phyloP scores from a whole-genome alignment of 2,797 vertebrate species.

The Hipposideros larvatus region DNA sequence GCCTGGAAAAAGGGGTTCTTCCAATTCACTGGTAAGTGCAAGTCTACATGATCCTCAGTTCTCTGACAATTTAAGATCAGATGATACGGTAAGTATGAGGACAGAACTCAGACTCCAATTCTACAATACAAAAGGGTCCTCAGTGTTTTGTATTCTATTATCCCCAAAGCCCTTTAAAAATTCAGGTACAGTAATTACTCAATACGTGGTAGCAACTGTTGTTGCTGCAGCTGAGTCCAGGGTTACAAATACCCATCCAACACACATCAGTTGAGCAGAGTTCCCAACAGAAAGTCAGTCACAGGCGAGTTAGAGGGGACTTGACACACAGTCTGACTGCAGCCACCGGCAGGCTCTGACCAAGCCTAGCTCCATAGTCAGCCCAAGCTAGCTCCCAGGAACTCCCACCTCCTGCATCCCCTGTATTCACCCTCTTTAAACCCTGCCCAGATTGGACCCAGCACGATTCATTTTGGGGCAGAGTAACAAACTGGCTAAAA shows the following conservation, averaged over 20 bases:
- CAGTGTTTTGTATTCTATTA: slow-evolving; percentile 2
- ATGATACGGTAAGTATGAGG: neutral
- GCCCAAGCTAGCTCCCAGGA: neutral
- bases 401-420: neutral
- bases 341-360: neutral
- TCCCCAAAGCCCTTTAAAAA: neutral
- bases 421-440: neutral
- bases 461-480: neutral
- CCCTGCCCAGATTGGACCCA: neutral
- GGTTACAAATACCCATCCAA: neutral
- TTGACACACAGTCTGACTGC: neutral
- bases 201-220: slow-evolving; percentile 23
- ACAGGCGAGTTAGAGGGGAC: neutral
- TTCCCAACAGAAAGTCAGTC: slow-evolving; percentile 10
- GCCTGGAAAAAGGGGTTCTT: neutral
- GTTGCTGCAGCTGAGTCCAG: neutral
- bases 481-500: slow-evolving; percentile 30
- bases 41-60: neutral
- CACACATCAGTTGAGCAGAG: neutral
- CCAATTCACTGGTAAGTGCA: neutral
- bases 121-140: neutral
- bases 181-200: slow-evolving; percentile 2
- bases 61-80: neutral
- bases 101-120: slow-evolving; percentile 20
- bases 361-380: neutral